Conservation (phyloP, 1,140 invertebrate genomes). For the Lordiphosa clarofinis region DNA sequence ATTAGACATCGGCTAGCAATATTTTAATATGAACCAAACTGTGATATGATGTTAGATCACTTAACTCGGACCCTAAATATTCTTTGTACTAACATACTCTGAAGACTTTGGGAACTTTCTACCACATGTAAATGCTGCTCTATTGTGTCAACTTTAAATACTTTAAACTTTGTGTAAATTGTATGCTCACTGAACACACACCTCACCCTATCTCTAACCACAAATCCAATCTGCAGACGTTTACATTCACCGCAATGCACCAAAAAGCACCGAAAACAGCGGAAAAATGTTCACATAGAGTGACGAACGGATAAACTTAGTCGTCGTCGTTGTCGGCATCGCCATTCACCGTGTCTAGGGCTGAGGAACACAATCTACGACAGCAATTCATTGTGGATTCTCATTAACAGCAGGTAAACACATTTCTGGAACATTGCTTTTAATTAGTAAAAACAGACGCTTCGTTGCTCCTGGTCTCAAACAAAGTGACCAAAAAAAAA, state of each 20-base stretch:
- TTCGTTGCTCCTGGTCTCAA: slow-evolving; percentile 47
- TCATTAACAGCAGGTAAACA: slow-evolving; percentile 75
- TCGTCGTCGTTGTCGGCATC: not conserved
- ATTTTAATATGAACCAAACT: no score
- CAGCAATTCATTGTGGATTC: slow-evolving; percentile 75
- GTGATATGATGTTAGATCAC: no score
- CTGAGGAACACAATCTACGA: slow-evolving; percentile 51
- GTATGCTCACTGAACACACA: no score
- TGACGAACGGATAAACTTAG: slow-evolving; percentile 10
- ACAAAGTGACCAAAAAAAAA: slow-evolving; percentile 44
- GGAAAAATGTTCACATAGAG: slow-evolving; percentile 4
- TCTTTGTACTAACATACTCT: no score
- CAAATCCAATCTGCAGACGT: slow-evolving; percentile 9
- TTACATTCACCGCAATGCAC: slow-evolving; percentile 13
- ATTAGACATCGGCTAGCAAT: no score
- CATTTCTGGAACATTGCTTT: slow-evolving; percentile 76
- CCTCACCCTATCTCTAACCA: not conserved
- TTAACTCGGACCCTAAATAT: no score
- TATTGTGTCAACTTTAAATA: no score
- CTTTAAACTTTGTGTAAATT: no score
- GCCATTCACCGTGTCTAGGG: slow-evolving; percentile 8
- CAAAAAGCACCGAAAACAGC: slow-evolving; percentile 9
- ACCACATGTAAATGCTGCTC: no score
- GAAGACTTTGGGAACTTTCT: no score
- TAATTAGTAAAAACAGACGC: slow-evolving; percentile 72